Evolutionary conservation across 2,797 vertebrate genomes (phyloP).

Genomic region (Cuculus canorus): DNA sequence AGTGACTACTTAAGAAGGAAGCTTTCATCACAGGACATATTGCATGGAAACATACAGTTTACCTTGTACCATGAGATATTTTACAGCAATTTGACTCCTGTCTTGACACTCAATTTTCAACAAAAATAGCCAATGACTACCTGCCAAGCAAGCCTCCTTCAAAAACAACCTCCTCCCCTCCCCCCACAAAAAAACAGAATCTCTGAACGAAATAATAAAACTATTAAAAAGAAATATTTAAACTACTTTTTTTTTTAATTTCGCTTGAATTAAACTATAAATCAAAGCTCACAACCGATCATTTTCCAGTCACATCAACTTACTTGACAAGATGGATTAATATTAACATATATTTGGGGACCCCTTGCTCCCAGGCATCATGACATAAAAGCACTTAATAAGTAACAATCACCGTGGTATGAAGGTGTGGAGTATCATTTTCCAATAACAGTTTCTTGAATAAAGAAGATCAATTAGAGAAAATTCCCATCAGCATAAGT

Average conservation of each 20-base stretch:
- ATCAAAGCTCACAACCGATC: not conserved
- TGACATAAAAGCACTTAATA: not conserved
- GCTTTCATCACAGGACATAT: slow-evolving; percentile 57
- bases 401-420: not conserved
- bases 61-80: slow-evolving; percentile 23
- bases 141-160: not conserved
- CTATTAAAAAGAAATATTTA: not conserved
- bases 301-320: not conserved
- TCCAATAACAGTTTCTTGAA: slow-evolving; percentile 16
- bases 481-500: not conserved
- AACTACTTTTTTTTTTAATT: not conserved
- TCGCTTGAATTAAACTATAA: not conserved
- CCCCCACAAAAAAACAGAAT: not conserved
- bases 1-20: slow-evolving; percentile 49
- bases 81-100: slow-evolving; percentile 34
- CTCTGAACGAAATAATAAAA: not conserved
- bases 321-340: slow-evolving; percentile 5
- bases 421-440: slow-evolving; percentile 24
- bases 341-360: not conserved
- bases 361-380: not conserved
- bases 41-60: slow-evolving; percentile 51
- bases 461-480: slow-evolving; percentile 12
- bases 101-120: slow-evolving; percentile 45
- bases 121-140: not conserved
- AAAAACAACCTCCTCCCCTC: not conserved